A percentile compares a stretch with the other conserved stretches of the same genome.
Evolutionary conservation across 2,888 invertebrate species (phyloP).

Genomic region (Archaeoteleia sp.): DNA sequence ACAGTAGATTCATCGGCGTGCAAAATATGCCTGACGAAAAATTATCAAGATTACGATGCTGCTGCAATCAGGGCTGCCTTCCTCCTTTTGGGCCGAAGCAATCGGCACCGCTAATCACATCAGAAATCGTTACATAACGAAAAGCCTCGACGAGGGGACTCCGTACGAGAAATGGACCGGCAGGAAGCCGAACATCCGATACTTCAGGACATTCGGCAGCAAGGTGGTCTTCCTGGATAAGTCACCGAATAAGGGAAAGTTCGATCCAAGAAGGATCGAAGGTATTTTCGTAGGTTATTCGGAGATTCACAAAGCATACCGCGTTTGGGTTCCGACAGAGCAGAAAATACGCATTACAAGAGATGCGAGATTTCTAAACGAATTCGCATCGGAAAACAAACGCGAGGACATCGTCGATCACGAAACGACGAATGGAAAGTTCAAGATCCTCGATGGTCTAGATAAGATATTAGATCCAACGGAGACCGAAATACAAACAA

Average conservation of each 20-base stretch:
- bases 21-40: slow-evolving; percentile 4
- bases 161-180: slow-evolving; percentile 39
- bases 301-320: slow-evolving; percentile 29
- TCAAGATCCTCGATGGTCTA: background rate
- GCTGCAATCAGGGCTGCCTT: slow-evolving; percentile 46
- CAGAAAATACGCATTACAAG: slow-evolving; percentile 17
- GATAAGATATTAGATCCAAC: background rate
- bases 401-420: background rate
- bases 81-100: slow-evolving; percentile 56
- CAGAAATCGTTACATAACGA: slow-evolving; percentile 46
- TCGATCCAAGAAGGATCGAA: slow-evolving; percentile 26
- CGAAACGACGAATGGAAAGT: too few species aligned
- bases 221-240: slow-evolving; percentile 24
- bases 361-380: slow-evolving; percentile 22
- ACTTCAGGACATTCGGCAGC: slow-evolving; percentile 52
- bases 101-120: slow-evolving; percentile 52
- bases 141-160: slow-evolving; percentile 29
- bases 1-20: background rate
- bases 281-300: slow-evolving; percentile 39
- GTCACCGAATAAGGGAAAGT: slow-evolving; percentile 24
- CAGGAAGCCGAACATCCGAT: slow-evolving; percentile 35
- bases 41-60: too few species aligned
- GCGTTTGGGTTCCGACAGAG: slow-evolving; percentile 18
- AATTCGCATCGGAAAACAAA: background rate
- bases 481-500: too few species aligned